Conservation (phyloP, 2,888 invertebrate genomes). For the Molorchus minor region DNA sequence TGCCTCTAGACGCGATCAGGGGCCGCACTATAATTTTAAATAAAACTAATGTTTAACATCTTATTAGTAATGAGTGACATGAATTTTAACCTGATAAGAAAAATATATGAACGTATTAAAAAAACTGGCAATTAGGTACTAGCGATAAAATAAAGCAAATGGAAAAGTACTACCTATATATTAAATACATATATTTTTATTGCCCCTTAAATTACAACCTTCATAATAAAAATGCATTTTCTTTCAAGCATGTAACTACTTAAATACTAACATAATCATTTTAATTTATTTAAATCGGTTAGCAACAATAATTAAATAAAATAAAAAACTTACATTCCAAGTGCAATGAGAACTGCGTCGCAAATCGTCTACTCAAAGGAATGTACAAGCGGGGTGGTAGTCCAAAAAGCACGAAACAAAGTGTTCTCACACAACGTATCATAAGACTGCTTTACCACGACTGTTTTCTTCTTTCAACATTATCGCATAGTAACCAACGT, state of each 20-base stretch:
- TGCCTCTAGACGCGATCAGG: too few species aligned
- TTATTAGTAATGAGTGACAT: background rate
- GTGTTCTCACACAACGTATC: slow-evolving; percentile 32
- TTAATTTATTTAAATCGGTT: background rate
- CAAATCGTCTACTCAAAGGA: slow-evolving; percentile 17
- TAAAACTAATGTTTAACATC: too few species aligned
- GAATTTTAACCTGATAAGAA: background rate
- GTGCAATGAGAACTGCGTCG: slow-evolving; percentile 19
- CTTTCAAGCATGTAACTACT: background rate
- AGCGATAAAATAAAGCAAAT: slow-evolving; percentile 18
- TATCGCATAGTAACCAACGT: slow-evolving; percentile 55
- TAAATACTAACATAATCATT: background rate
- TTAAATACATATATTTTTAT: slow-evolving; percentile 19
- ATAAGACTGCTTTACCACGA: slow-evolving; percentile 35
- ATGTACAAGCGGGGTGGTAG: slow-evolving; percentile 31
- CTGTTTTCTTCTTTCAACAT: slow-evolving; percentile 47
- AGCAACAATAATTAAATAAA: slow-evolving; percentile 9
- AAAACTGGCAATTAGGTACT: slow-evolving; percentile 10
- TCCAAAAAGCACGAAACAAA: slow-evolving; percentile 36
- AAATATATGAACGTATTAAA: slow-evolving; percentile 4
- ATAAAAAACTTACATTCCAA: slow-evolving; percentile 24
- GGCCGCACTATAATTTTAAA: too few species aligned
- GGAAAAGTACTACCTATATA: slow-evolving; percentile 22
- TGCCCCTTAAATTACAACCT: slow-evolving; percentile 13
- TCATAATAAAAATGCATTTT: slow-evolving; percentile 7